Base-by-base conservation (phyloP, 2,113 vertebrate genomes). In the Onychostoma macrolepis region DNA sequence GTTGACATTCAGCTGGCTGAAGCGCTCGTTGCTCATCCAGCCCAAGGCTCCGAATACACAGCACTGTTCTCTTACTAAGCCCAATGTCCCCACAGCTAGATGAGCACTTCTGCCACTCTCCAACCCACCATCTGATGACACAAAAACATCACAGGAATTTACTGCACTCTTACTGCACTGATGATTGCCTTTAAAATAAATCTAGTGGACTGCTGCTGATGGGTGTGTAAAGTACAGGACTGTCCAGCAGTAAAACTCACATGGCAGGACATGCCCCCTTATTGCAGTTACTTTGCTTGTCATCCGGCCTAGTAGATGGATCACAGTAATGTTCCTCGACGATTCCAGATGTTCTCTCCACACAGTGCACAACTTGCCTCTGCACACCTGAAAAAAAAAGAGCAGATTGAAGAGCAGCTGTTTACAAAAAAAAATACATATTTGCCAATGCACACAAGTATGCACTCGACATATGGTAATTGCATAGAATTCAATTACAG, bases 81-180 rank as follows among this genome's bases (percentile, higher is more conserved):
- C 97, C 98, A 0, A 43, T 56, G 0, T 3, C 87, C 0, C 98
- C 97, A 0, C 98, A 99, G 65, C 95, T 95, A 3, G 89, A 87
- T 0, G 97, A 97, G 89, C 98, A 99, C 1, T 67, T 91, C 90
- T 97, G 96, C 98, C 98, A 99, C 76, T 98, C 97, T 0, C 96
- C 97, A 0, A 92, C 93, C 98, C 97, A 99, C 98, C 98, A 99
- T 88, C 98, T 99, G 92, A 0, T 0, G 11, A 33, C 38, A n/a
- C 19, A 0, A 36, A 65, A 53, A 82, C n/a, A 82, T n/a, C 48
- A 86, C 48, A 79, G 28, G 17, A 71, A n/a, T 71, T 45, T 7
- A 43, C 17, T 41, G 17, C 24, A 26, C n/a, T 63, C n/a, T 26
- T 26, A 9, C 48, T 72, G 56, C 56, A 5, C 15, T 33, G 9